Evolutionary conservation across 2,113 vertebrate species (phyloP), one percentile per base, ranked within the genome.

Genomic region (Argyrosomus japonicus): DNA sequence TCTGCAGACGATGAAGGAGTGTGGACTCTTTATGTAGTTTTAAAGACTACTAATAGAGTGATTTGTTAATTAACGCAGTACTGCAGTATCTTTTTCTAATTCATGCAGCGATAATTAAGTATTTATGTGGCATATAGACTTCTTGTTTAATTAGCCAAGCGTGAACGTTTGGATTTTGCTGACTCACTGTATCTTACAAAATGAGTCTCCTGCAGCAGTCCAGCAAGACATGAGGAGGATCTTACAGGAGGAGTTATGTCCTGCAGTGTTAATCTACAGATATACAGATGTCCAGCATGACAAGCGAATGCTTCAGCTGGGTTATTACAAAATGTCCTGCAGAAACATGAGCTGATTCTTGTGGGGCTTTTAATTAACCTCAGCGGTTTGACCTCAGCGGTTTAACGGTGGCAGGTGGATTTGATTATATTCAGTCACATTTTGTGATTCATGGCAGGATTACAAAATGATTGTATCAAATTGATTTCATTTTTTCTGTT

Each of bases 161-260:
- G 54, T 19, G n/a, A 48, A 61, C 48, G 18, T 29, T 27, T 25
- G 2, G 29, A 75, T 50, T 75, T 19, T 63, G 58, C 72, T 75
- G 58, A 51, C 40, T 50, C 19, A 12, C 2, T n/a, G 45, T 48
- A 32, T 74, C 40, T 23, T 67, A n/a, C 21, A 19, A 56, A 29
- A 29, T 65, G 21, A 64, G 47, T 61, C 13, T 62, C 7, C 27
- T 77, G 62, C 62, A 25, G 36, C 69, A 32, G 69, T 45, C 57
- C 12, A 29, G 2, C 9, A 43, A 45, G 50, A 56, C 36, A 11
- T 10, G n/a, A 65, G 61, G n/a, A 54, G 61, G 64, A 60, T 29
- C 23, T 51, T 50, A 18, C 12, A 53, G 15, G 43, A 27, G 21
- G 17, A n/a, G 6, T 60, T 17, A 36, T 17, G 25, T 36, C 10